These are phyloP conservation scores for Heliconius himera DNA, from an alignment of 1,140 invertebrate genomes.

Conservation along the genomic window DNA sequence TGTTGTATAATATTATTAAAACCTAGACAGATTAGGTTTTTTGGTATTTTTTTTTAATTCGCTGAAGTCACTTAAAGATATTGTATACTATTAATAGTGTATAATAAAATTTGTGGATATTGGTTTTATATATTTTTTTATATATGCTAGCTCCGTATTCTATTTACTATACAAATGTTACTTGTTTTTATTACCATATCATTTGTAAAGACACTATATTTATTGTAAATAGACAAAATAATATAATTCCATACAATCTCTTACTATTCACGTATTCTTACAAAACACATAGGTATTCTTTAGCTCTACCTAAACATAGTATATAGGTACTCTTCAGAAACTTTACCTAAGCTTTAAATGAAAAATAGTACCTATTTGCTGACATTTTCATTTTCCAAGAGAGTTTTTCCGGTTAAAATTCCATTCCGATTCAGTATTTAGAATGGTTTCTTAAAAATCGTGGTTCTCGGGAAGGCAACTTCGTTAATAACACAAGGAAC, in stretches of 20 bases:
- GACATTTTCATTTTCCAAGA: not conserved
- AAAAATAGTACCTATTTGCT: not conserved
- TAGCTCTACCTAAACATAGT: not conserved
- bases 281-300: not conserved
- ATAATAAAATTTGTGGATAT: too few species aligned
- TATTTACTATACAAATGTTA: too few species aligned
- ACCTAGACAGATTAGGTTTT: too few species aligned
- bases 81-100: too few species aligned
- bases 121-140: too few species aligned
- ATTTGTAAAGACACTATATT: not conserved
- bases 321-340: not conserved
- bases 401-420: constrained; percentile 3
- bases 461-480: not conserved
- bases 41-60: too few species aligned
- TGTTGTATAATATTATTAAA: too few species aligned
- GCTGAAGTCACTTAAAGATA: too few species aligned
- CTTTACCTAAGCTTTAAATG: not conserved
- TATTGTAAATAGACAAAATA: not conserved
- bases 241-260: too few species aligned
- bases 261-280: not conserved
- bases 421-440: not conserved
- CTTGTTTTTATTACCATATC: not conserved
- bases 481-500: constrained; percentile 21
- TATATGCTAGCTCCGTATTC: too few species aligned
- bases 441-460: constrained; percentile 10